phyloP scores from a whole-genome alignment of 2,797 vertebrate species.

The Danionella dracula region DNA sequence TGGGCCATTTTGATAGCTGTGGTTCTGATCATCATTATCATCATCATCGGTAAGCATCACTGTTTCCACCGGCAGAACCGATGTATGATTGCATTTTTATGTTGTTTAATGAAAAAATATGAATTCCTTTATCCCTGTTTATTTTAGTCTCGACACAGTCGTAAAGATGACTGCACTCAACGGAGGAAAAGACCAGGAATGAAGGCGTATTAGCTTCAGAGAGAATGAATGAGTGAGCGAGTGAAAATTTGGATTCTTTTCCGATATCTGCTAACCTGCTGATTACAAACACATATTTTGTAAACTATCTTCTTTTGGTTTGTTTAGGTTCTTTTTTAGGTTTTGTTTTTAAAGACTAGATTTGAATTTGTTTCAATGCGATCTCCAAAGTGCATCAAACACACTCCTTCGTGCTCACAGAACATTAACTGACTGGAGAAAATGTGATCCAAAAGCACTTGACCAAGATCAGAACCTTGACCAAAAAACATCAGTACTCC shows the following conservation, averaged over 20 bases:
- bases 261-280: slow-evolving; percentile 51
- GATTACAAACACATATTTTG: slow-evolving; percentile 40
- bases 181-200: background rate
- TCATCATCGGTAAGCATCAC: slow-evolving; percentile 47
- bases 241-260: background rate
- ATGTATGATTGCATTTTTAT: background rate
- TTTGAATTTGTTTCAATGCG: slow-evolving; percentile 22
- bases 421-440: background rate
- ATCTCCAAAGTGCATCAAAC: slow-evolving; percentile 11
- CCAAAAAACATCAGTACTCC: background rate
- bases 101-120: background rate
- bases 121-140: background rate
- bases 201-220: slow-evolving; percentile 6
- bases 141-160: slow-evolving; percentile 46
- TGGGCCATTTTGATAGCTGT: slow-evolving; percentile 57
- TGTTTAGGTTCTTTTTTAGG: slow-evolving; percentile 13
- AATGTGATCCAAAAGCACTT: background rate
- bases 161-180: slow-evolving; percentile 20
- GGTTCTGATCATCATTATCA: slow-evolving; percentile 44
- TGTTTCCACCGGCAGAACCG: background rate
- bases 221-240: background rate
- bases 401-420: background rate
- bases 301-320: slow-evolving; percentile 30
- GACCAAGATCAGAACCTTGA: background rate
- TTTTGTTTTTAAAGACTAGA: slow-evolving; percentile 35